These are phyloP conservation scores for Anticlea derivata DNA, from an alignment of 2,888 invertebrate species.

Conservation along the genomic window DNA sequence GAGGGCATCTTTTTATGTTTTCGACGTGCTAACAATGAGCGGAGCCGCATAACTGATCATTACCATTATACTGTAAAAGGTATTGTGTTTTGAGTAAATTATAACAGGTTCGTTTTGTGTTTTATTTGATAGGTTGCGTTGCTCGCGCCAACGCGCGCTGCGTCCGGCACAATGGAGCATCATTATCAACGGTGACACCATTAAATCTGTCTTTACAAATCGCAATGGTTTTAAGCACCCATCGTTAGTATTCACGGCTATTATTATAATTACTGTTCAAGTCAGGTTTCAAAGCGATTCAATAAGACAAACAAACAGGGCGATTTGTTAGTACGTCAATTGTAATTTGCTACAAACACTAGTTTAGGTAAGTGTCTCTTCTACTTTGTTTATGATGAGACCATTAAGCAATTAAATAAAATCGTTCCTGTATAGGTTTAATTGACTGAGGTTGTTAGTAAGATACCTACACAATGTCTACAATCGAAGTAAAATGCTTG, in stretches of 20 bases:
- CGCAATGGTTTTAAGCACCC: conserved; percentile 54
- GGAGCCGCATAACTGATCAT: conserved; percentile 78
- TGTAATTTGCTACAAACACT: conserved; percentile 57
- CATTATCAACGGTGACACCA: conserved; percentile 78
- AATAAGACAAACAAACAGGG: conserved; percentile 50
- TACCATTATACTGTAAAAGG: conserved; percentile 80
- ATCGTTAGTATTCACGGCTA: conserved; percentile 36
- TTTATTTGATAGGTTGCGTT: conserved; percentile 64
- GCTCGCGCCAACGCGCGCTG: conserved; percentile 53
- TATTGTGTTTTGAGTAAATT: conserved; percentile 84
- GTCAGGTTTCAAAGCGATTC: conserved; percentile 45
- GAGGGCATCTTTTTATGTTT: conserved; percentile 72
- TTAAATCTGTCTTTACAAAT: conserved; percentile 62
- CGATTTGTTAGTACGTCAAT: conserved; percentile 51
- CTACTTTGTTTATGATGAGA: conserved; percentile 52
- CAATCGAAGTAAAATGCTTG: conserved; percentile 24
- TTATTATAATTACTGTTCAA: conserved; percentile 54
- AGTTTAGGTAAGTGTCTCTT: conserved; percentile 56
- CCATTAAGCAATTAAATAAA: conserved; percentile 72
- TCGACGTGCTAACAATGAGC: conserved; percentile 79
- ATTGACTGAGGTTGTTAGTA: conserved; percentile 51
- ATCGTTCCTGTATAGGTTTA: conserved; percentile 63
- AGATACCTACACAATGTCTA: conserved; percentile 1
- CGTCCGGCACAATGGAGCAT: conserved; percentile 64
- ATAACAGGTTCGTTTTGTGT: conserved; percentile 76